Percentiles rank a stretch among this genome's conserved stretches.
Conservation (phyloP, 1,140 invertebrate species). For the Lamellibrachia luymesi region DNA sequence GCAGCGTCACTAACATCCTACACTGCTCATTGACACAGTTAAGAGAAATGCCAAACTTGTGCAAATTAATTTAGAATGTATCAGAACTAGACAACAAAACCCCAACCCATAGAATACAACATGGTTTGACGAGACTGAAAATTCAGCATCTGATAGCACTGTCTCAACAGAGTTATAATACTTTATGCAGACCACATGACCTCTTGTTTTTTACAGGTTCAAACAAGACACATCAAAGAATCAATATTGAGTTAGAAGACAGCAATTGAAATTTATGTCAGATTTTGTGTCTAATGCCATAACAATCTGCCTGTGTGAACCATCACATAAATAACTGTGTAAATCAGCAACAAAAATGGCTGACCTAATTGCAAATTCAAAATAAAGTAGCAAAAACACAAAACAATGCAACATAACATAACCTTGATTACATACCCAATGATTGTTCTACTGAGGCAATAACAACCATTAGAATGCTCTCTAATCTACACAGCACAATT, state of each 20-base stretch:
- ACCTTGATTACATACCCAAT: too few species aligned
- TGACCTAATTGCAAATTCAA: background rate
- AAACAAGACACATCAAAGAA: background rate
- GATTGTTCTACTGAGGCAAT: too few species aligned
- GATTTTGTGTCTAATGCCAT: background rate
- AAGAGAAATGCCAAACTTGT: background rate
- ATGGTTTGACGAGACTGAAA: too few species aligned
- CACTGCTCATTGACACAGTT: background rate
- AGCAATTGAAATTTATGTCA: background rate
- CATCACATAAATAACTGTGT: background rate
- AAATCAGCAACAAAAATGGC: background rate
- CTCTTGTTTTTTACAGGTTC: background rate
- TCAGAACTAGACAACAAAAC: background rate
- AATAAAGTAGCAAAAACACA: background rate
- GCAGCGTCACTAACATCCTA: background rate
- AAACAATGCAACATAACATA: background rate
- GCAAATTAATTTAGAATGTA: background rate
- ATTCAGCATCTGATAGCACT: background rate
- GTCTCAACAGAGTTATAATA: background rate
- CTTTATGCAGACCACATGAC: background rate
- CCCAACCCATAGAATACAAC: too few species aligned
- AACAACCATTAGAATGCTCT: too few species aligned
- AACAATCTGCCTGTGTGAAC: background rate
- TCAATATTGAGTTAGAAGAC: background rate
- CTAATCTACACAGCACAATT: conserved; percentile 23